Base-by-base conservation (phyloP, 2,797 vertebrate species). In the Cirrhinus molitorella region DNA sequence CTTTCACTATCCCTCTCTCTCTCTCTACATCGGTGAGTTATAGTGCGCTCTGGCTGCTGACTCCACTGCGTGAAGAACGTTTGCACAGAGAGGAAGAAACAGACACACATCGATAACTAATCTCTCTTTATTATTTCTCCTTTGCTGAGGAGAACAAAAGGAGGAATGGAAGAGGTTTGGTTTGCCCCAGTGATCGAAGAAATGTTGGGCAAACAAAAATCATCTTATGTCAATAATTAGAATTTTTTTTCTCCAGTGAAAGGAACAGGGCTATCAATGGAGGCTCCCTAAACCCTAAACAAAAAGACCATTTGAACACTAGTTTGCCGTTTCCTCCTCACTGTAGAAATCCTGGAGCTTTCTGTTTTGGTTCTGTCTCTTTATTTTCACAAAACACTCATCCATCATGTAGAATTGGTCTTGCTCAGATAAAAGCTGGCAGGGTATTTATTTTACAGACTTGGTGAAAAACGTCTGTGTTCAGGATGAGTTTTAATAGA, bases 71-170 rank as follows among this genome's bases (percentile, higher is more conserved):
- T 82, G 28, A 59, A 63, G 67, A 79, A 57, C 73, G 40, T 85
- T 86, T 76, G 57, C 57, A 85, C 12, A 59, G 31, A 73, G 78
- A 78, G 17, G 53, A 45, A 21, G 16, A 76, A 80, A 86, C 34
- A 63, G 55, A 65, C 51, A 71, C 40, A 34, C 83, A 79, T 88
- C 73, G 4, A 88, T 85, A 83, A 43, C 83, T 65, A 83, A 87
- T 83, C 59, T 74, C 43, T 72, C 47, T 61, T 71, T 55, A 67
- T 63, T 84, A 72, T 45, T 83, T 59, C 43, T 59, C 4, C 57
- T 83, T 53, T 86, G 74, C 21, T 49, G 28, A 79, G 13, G 40
- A 76, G 67, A 85, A 82, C 63, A 84, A 82, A 82, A 65, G 43
- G 23, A 40, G n/a, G 31, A 51, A 79, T 66, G 45, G 37, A 83